Evolutionary conservation across 2,888 invertebrate genomes (phyloP).

Genomic region (Ichneumon xanthorius): DNA sequence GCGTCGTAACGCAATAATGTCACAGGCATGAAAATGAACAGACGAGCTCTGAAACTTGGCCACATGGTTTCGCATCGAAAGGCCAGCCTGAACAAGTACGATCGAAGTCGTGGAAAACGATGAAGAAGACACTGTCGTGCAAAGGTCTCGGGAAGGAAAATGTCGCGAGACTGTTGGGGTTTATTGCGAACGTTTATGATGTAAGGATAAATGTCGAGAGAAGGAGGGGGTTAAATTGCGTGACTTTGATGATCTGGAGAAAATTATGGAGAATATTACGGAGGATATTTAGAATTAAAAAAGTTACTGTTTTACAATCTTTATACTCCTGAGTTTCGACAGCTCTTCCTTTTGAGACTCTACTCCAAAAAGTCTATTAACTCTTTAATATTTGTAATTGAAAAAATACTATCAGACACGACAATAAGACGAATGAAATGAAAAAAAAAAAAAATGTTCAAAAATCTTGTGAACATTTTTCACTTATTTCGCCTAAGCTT

Average conservation of each 20-base stretch:
- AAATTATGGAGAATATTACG: background rate
- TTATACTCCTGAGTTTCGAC: background rate
- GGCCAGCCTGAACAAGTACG: no score
- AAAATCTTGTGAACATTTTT: background rate
- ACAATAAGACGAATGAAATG: no score
- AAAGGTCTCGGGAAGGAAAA: conserved; percentile 3
- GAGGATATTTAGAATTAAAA: background rate
- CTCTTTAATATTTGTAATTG: no score
- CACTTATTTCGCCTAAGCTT: background rate
- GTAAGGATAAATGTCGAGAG: background rate
- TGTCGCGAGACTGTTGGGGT: background rate
- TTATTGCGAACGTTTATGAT: background rate
- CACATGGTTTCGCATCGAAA: no score
- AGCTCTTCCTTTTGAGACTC: background rate
- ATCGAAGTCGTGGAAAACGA: background rate
- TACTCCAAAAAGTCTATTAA: background rate
- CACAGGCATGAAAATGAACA: background rate
- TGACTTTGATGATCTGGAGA: background rate
- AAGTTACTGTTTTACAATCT: background rate
- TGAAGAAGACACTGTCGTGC: background rate
- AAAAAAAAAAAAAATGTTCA: background rate
- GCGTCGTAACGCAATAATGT: conserved; percentile 27
- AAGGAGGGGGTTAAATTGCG: background rate
- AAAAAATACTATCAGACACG: no score
- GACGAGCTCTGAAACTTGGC: background rate